Evolutionary conservation across 2,113 vertebrate genomes (phyloP), one percentile per base, ranked within the genome.

Genomic region (Onychostruthus taczanowskii): DNA sequence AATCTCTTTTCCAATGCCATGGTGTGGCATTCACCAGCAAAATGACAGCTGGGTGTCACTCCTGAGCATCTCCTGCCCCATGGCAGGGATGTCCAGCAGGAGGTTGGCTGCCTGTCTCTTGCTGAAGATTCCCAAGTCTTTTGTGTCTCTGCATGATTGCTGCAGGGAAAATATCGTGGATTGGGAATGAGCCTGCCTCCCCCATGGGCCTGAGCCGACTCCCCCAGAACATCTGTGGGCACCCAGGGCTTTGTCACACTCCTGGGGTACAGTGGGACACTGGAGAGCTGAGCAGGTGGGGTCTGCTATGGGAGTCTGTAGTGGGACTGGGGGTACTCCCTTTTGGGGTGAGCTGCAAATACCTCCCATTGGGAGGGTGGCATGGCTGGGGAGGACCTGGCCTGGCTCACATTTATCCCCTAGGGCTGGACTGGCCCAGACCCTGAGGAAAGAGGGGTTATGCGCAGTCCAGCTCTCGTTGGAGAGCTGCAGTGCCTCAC

Each of bases 241-340:
- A 0, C 18, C 35, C 56, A 5, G n/a, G 43, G n/a, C 20, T 46
- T 2, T 14, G 37, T 58, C n/a, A 8, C 61, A 4, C n/a, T 1
- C 11, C 2, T 9, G 35, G 67, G 67, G 7, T 22, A 56, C 2
- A 0, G 12, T 0, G 33, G 37, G 53, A 5, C 0, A 3, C 8
- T 9, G 9, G 6, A 4, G 61, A n/a, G 61, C 31, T 31, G 9
- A 4, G 15, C 0, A 0, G 7, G 33, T 1, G 7, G 79, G 43
- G 13, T 3, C n/a, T 78, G 76, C 67, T 0, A 0, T 13, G 46
- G 56, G 59, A 8, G 1, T 1, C 1, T 16, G 28, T 44, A 47
- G 22, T 4, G 27, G 52, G 16, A 7, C 16, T 3, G 41, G 24
- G 75, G 67, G 31, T 26, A 6, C 13, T 44, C 28, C 0, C 7